Evolutionary conservation across 2,113 vertebrate species (phyloP).

Genomic region (Clarias macrocephalus): DNA sequence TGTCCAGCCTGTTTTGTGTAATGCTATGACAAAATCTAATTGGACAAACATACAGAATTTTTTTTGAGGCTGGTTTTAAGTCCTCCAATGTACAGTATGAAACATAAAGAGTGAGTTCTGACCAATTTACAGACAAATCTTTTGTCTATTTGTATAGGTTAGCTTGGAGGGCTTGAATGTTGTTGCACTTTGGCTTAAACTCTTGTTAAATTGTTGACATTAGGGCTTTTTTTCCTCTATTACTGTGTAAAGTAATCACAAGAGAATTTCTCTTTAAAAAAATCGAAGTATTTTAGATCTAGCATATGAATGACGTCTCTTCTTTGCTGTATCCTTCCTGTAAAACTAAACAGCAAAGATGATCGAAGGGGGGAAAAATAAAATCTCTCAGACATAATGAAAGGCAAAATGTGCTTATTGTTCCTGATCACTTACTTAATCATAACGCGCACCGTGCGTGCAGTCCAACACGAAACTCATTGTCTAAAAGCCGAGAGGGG

Average conservation of each 20-base stretch:
- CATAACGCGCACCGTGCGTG: constrained; percentile 63
- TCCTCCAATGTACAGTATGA: no score
- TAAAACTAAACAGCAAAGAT: background rate
- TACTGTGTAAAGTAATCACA: no score
- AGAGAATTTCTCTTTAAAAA: rapidly evolving
- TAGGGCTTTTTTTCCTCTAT: background rate
- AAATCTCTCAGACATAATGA: constrained; percentile 57
- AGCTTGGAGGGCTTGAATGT: constrained; percentile 1
- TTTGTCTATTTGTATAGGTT: no score
- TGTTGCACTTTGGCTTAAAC: background rate
- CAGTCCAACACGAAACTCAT: constrained; percentile 59
- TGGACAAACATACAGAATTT: no score
- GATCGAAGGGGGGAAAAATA: background rate
- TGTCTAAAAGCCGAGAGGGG: constrained; percentile 70
- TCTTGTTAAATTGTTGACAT: background rate
- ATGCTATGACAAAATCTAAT: no score
- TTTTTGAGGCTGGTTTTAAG: no score
- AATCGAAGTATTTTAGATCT: background rate
- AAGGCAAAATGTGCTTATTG: constrained; percentile 75
- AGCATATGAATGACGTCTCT: background rate
- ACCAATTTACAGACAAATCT: no score
- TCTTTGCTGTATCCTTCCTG: background rate
- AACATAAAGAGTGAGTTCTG: no score
- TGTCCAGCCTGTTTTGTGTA: no score
- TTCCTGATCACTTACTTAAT: constrained; percentile 77